These are phyloP conservation scores for Pygoscelis adeliae DNA, from an alignment of 2,113 vertebrate species.

Conservation along the genomic window DNA sequence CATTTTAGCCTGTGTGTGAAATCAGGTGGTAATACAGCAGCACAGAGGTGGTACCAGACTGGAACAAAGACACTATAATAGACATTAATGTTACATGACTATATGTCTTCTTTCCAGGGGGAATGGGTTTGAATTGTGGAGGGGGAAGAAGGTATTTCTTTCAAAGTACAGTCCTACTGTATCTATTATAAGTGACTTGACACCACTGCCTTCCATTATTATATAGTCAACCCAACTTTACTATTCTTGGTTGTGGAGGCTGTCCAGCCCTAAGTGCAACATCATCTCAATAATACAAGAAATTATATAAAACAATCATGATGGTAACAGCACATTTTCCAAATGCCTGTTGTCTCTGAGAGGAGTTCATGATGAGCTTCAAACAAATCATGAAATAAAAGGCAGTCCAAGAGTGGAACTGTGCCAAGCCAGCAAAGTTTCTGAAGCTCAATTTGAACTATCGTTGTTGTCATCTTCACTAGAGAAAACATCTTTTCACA, in stretches of 20 bases:
- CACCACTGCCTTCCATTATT: background rate
- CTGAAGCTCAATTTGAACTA: background rate
- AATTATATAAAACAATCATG: background rate
- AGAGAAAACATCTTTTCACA: background rate
- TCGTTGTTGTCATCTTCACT: background rate
- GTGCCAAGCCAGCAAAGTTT: background rate
- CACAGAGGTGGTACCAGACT: background rate
- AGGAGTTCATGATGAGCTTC: background rate
- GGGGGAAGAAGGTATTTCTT: background rate
- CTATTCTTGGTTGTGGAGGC: background rate
- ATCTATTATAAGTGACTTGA: background rate
- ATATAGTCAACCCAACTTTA: background rate
- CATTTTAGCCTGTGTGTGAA: background rate
- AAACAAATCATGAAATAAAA: background rate
- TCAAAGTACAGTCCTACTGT: background rate
- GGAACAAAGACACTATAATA: background rate
- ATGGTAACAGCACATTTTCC: conserved; percentile 1
- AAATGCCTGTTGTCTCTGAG: background rate
- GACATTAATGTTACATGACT: background rate
- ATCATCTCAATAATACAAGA: background rate
- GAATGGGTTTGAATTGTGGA: background rate
- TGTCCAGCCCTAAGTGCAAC: background rate
- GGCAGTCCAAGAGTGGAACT: background rate
- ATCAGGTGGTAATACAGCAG: background rate
- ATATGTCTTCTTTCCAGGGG: background rate